Evolutionary conservation across 1,140 invertebrate genomes (phyloP), one percentile per base, ranked within the genome.

Genomic region (Papilio polyxenes): DNA sequence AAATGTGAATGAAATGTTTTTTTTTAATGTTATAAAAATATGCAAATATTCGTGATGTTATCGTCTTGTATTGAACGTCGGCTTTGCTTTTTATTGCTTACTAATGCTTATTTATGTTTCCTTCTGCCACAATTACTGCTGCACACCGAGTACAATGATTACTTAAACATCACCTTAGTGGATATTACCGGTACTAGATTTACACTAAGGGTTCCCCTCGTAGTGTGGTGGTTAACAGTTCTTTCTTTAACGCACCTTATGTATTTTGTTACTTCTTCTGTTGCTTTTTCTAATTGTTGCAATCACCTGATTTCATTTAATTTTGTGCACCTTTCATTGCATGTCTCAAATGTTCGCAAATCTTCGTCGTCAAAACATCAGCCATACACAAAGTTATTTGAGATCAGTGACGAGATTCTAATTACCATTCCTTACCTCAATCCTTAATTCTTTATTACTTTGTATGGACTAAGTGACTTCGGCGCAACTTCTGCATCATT

Each of bases 341-440:
- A 92, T 93, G 90, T 84, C 48, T 81, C 82, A 72, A 84, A 82
- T 90, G 87, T 89, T 90, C 91, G 87, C 83, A 85, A 31, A 31
- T 83, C 74, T 75, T 82, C 78, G 40, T 85, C 83, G 53, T 85
- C 48, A 80, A 65, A 69, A 69, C 78, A 80, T 80, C 78, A 69
- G 78, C 20, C 40, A 37, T 62, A 79, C 86, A 89, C 92, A 91
- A 93, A 93, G 93, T 94, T 94, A 94, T 89, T 90, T 92, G 93
- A 94, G 92, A 94, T 94, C 92, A 94, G 92, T 87, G 92, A 91
- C 92, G 92, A 94, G 92, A 92, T 90, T 93, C 91, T 93, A 89
- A 83, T 86, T 83, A 89, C 88, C 87, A 89, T 84, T 85, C 88
- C 90, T 86, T 81, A 80, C 90, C 88, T 85, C 74, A 86, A 84